Percentiles rank a stretch among this genome's conserved stretches.
Conservation (phyloP, 2,113 vertebrate species). For the Rissa tridactyla region DNA sequence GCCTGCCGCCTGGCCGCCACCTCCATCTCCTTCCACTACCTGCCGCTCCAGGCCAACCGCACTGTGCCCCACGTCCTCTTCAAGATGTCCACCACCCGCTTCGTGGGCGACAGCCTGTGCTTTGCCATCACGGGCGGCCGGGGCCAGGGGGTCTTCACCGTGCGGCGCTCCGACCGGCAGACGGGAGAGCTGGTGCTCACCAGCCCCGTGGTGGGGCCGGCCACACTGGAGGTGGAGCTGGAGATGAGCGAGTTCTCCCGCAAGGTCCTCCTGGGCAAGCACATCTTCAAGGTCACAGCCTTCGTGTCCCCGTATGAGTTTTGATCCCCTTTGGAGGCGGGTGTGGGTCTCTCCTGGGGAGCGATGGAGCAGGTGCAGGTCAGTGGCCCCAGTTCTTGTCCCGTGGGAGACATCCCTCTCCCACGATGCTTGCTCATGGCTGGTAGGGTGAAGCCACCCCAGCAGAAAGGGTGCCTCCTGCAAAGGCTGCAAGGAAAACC, state of each 20-base stretch:
- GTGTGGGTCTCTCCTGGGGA: neutral
- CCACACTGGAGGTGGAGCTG: slow-evolving; percentile 81
- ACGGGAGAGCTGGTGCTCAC: slow-evolving; percentile 84
- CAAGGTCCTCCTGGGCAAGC: slow-evolving; percentile 77
- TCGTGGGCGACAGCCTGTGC: slow-evolving; percentile 77
- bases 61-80: slow-evolving; percentile 79
- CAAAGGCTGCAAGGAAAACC: neutral
- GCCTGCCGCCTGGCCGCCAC: slow-evolving; percentile 75
- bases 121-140: slow-evolving; percentile 71
- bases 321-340: neutral
- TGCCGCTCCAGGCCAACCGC: slow-evolving; percentile 82
- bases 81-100: slow-evolving; percentile 77
- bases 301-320: slow-evolving; percentile 85
- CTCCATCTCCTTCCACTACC: slow-evolving; percentile 86
- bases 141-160: slow-evolving; percentile 62
- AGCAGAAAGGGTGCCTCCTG: accelerated
- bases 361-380: neutral
- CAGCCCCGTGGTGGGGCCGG: slow-evolving; percentile 75
- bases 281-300: slow-evolving; percentile 83
- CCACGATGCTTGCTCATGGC: neutral
- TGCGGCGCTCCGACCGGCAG: slow-evolving; percentile 80
- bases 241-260: slow-evolving; percentile 87
- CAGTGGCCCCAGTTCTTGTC: neutral
- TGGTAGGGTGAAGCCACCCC: neutral
- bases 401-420: neutral